A percentile compares a stretch with the other conserved stretches of the same genome.
These are phyloP conservation scores for Lottia gigantea DNA, from an alignment of 2,888 invertebrate genomes.

Conservation along the genomic window DNA sequence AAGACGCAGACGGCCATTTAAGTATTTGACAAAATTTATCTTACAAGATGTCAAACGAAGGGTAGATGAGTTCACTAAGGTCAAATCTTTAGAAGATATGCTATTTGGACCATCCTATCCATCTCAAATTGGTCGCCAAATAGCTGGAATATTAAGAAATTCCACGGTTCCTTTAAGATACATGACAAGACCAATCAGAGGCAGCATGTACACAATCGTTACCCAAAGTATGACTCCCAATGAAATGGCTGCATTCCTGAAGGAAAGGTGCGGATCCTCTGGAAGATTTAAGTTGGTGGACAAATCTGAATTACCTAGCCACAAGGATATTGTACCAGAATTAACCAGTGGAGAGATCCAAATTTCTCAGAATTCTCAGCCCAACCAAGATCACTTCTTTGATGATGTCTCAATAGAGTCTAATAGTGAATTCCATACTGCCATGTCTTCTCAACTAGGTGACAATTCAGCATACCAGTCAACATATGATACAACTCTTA, in stretches of 20 bases:
- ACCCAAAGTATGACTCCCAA: not conserved
- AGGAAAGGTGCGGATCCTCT: not conserved
- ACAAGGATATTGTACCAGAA: not conserved
- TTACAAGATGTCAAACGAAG: constrained; percentile 25
- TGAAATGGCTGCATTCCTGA: not conserved
- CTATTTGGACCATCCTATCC: constrained; percentile 44
- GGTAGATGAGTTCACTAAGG: constrained; percentile 31
- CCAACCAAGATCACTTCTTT: not conserved
- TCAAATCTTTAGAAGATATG: constrained; percentile 37
- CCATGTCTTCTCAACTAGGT: not conserved
- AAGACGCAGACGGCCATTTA: not conserved
- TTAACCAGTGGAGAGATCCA: not conserved
- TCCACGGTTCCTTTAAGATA: not conserved
- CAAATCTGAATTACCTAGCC: not conserved
- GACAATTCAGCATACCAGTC: not conserved
- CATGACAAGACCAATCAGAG: not conserved
- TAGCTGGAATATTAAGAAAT: not conserved
- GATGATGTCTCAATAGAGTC: not conserved
- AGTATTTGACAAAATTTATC: not conserved
- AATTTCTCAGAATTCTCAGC: not conserved
- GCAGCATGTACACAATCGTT: not conserved
- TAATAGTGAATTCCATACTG: not conserved
- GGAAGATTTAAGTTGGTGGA: not conserved
- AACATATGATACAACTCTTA: not conserved
- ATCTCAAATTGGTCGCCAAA: not conserved